Percentiles rank a stretch among this genome's conserved stretches.
Conservation (phyloP, 2,797 vertebrate species). For the Streptopelia turtur region DNA sequence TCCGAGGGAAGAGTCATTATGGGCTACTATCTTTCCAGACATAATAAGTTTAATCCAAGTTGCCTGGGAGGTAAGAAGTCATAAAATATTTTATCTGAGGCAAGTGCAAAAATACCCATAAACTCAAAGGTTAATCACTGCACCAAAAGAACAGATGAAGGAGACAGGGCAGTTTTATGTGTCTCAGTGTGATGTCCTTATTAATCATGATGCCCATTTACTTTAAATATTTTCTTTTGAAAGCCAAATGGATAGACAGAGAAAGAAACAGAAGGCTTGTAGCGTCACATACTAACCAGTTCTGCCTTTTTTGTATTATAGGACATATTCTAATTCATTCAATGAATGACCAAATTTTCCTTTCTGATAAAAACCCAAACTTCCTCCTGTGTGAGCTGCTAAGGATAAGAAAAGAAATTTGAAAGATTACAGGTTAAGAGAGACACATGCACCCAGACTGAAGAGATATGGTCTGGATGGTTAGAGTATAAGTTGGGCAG, state of each 20-base stretch:
- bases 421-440: neutral
- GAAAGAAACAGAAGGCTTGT: slow-evolving; percentile 27
- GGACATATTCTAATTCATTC: neutral
- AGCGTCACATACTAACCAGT: neutral
- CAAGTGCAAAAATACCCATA: slow-evolving; percentile 82
- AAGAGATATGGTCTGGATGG: neutral
- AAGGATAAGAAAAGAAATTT: neutral
- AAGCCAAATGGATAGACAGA: slow-evolving; percentile 59
- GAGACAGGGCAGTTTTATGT: slow-evolving; percentile 78
- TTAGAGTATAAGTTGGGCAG: neutral
- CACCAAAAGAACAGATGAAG: slow-evolving; percentile 79
- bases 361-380: neutral
- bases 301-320: neutral
- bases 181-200: slow-evolving; percentile 71
- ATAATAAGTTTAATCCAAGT: slow-evolving; percentile 80
- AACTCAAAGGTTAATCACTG: slow-evolving; percentile 85
- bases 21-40: slow-evolving; percentile 70
- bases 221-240: slow-evolving; percentile 73
- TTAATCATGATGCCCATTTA: slow-evolving; percentile 75
- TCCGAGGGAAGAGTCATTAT: slow-evolving; percentile 70
- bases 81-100: slow-evolving; percentile 83
- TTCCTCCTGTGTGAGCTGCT: neutral
- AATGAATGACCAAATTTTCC: neutral
- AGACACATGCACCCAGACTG: neutral
- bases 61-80: slow-evolving; percentile 81